Evolutionary conservation across 2,888 invertebrate genomes (phyloP), one percentile per base, ranked within the genome.

Genomic region (Sphinx pinastri): DNA sequence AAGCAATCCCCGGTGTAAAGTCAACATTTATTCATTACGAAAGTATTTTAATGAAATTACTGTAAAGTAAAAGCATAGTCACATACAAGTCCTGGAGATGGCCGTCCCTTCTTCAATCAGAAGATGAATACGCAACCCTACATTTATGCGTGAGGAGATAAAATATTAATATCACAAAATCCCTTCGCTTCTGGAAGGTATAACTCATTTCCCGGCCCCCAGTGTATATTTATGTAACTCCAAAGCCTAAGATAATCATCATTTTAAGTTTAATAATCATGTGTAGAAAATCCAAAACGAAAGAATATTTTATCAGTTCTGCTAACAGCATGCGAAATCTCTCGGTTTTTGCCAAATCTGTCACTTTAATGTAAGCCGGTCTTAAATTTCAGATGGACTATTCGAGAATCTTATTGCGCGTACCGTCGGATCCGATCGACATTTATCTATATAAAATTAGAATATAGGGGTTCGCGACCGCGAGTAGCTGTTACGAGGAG

Each of bases 1-100:
- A 82, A 86, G 79, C 78, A 84, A 87, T 89, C 88, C 87, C 88
- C 76, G 67, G 86, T 87, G 90, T 88, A 88, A 88, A 89, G 63
- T 49, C 19, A 49, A 90, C 88, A 89, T 91, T 91, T 90, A 91
- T 90, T 90, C 89, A 88, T 90, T 88, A 89, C 79, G 83, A 83
- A 87, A 88, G 88, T 86, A 90, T 90, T 89, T 90, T 89, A 89
- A 88, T 88, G 83, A 87, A 88, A 86, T 82, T 82, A 75, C 73
- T 72, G 72, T 76, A 71, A 72, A 71, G 72, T 47, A 19, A 16
- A 47, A 47, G 47, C 57, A 19, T 1, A 57, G 25, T 31, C 2
- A 57, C 57, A 2, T 6, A 13, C 19, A 57, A 57, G 13, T 57
- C 19, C 25, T 13, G 25, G 11, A 57, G 19, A 57, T 25, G 25